Evolutionary conservation across 53 echinoderm and acorn worm genomes (phyloP).

Genomic region (Glandiceps talaboti): DNA sequence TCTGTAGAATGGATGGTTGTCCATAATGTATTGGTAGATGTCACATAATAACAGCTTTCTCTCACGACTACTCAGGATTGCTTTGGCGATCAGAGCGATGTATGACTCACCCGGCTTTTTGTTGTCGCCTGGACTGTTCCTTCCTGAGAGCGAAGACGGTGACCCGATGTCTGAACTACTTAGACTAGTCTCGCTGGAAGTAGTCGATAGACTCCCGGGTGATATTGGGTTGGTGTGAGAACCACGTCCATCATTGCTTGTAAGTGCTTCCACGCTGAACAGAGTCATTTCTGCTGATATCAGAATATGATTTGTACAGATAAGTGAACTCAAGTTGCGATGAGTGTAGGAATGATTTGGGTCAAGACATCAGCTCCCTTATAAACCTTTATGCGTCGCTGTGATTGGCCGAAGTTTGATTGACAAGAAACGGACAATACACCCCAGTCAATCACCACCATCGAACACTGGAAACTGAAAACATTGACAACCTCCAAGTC

Average conservation of each 20-base stretch:
- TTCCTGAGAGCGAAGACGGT: neutral
- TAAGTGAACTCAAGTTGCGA: too few species aligned
- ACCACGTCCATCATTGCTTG: neutral
- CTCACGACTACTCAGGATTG: slow-evolving; percentile 45
- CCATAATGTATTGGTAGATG: slow-evolving; percentile 92
- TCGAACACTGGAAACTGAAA: neutral
- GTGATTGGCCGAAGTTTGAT: neutral
- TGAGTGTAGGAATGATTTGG: too few species aligned
- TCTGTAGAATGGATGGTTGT: slow-evolving; percentile 58
- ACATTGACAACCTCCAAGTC: neutral
- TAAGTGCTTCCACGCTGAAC: slow-evolving; percentile 51
- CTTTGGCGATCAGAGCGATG: slow-evolving; percentile 89
- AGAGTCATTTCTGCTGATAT: slow-evolving; percentile 34
- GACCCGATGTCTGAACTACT: neutral
- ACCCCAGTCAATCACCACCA: neutral
- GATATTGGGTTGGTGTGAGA: neutral
- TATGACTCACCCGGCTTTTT: slow-evolving; percentile 84
- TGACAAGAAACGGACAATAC: neutral
- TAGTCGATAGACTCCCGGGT: neutral
- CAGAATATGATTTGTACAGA: too few species aligned
- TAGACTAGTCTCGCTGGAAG: neutral
- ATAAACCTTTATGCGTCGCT: too few species aligned
- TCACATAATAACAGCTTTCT: slow-evolving; percentile 70
- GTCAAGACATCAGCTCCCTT: too few species aligned
- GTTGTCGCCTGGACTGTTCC: neutral